phyloP scores from a whole-genome alignment of 2,888 invertebrate genomes.

The Drosophila ezoana region DNA sequence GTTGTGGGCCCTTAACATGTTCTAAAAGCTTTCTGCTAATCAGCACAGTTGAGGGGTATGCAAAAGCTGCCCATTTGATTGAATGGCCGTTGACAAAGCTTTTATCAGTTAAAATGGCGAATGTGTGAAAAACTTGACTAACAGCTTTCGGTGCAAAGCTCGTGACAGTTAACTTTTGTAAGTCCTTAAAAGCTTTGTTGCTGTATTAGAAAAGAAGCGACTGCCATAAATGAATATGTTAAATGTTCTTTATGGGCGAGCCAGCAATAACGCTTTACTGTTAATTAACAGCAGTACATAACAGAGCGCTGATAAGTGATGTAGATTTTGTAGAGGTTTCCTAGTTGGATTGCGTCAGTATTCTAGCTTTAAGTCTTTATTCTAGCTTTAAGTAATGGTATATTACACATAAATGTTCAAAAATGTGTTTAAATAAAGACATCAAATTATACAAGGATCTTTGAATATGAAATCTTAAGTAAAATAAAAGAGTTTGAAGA shows the following conservation, averaged over 20 bases:
- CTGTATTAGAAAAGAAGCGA: not conserved
- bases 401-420: too few relatives aligned
- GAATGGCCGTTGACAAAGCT: slow-evolving; percentile 17
- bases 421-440: too few relatives aligned
- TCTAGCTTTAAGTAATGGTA: too few relatives aligned
- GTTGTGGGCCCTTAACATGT: slow-evolving; percentile 28
- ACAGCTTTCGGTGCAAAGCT: slow-evolving; percentile 26
- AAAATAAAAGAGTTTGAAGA: too few relatives aligned
- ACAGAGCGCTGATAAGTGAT: too few relatives aligned
- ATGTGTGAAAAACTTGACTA: slow-evolving; percentile 21
- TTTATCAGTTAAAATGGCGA: slow-evolving; percentile 15
- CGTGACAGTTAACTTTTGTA: slow-evolving; percentile 7
- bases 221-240: not conserved
- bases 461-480: too few relatives aligned
- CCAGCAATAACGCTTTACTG: not conserved
- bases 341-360: too few relatives aligned
- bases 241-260: not conserved
- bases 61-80: slow-evolving; percentile 16
- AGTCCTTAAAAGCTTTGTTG: slow-evolving; percentile 17
- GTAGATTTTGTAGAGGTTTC: too few relatives aligned
- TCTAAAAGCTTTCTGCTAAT: slow-evolving; percentile 41
- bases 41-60: slow-evolving; percentile 1
- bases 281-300: not conserved
- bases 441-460: too few relatives aligned
- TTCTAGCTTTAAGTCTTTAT: too few relatives aligned